Conservation (phyloP, 2,797 vertebrate genomes). For the Odontamblyopus lacepedii region DNA sequence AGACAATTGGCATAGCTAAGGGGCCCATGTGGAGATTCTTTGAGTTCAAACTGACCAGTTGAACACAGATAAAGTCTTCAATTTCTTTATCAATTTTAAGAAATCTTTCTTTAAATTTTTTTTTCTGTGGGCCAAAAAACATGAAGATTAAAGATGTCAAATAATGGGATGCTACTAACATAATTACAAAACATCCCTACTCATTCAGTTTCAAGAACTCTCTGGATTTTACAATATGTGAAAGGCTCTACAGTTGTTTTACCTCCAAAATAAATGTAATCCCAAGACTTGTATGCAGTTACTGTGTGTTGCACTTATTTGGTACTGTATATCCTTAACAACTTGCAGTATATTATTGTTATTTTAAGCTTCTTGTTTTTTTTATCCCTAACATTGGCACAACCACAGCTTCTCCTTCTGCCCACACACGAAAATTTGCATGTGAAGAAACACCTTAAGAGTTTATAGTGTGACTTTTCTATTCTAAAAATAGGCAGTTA, state of each 20-base stretch:
- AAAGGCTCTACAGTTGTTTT: not conserved
- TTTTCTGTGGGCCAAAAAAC: not conserved
- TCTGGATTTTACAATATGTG: no score
- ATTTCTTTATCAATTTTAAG: not conserved
- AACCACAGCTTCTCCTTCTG: no score
- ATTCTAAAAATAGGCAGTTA: not conserved
- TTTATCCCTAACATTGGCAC: no score
- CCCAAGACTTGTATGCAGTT: not conserved
- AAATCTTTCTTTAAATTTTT: not conserved
- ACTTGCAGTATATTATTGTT: no score
- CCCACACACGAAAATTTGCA: no score
- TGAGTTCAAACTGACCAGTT: slow-evolving; percentile 22
- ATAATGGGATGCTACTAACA: not conserved
- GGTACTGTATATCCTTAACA: no score
- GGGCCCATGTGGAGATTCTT: slow-evolving; percentile 28
- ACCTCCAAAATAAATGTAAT: not conserved
- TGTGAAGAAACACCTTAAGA: no score
- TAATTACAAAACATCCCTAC: not conserved
- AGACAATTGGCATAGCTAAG: slow-evolving; percentile 36
- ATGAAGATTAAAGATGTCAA: not conserved
- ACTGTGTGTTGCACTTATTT: not conserved
- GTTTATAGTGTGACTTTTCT: not conserved
- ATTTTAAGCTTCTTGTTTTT: no score
- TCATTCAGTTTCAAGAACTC: not conserved
- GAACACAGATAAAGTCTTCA: slow-evolving; percentile 6